These are phyloP conservation scores for Trichogramma pretiosum DNA, from an alignment of 1,140 invertebrate species.

Conservation along the genomic window DNA sequence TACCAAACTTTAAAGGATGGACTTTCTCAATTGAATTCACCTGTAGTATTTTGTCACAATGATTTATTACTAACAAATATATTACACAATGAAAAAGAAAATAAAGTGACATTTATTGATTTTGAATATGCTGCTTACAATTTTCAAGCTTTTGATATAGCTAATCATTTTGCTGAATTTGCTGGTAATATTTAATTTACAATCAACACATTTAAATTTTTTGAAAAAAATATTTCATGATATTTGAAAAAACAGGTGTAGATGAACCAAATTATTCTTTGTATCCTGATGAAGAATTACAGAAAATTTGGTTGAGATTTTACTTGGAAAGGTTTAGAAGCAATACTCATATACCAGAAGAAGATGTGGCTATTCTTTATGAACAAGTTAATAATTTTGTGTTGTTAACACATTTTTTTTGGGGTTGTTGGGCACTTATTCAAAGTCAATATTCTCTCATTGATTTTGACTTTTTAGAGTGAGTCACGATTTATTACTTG, in stretches of 20 bases:
- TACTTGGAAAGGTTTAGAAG: slow-evolving; percentile 63
- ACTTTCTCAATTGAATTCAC: slow-evolving; percentile 58
- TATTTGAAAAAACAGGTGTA: slow-evolving; percentile 57
- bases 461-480: slow-evolving; percentile 90
- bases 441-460: slow-evolving; percentile 85
- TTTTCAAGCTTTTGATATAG: slow-evolving; percentile 94
- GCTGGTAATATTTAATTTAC: slow-evolving; percentile 79
- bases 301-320: slow-evolving; percentile 68
- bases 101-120: slow-evolving; percentile 86
- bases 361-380: slow-evolving; percentile 62
- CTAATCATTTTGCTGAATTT: slow-evolving; percentile 97
- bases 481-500: slow-evolving; percentile 41
- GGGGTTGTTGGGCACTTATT: slow-evolving; percentile 87
- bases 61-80: slow-evolving; percentile 93
- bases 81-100: slow-evolving; percentile 65
- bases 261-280: slow-evolving; percentile 64
- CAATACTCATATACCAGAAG: slow-evolving; percentile 42
- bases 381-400: slow-evolving; percentile 72
- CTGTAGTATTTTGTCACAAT: slow-evolving; percentile 95
- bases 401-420: slow-evolving; percentile 77
- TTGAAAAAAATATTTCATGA: too few relatives aligned
- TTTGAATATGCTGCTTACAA: slow-evolving; percentile 94
- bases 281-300: slow-evolving; percentile 74
- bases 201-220: too few relatives aligned
- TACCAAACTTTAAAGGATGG: slow-evolving; percentile 57